Conservation (phyloP, 2,113 vertebrate species). For the Amphilophus citrinellus region DNA sequence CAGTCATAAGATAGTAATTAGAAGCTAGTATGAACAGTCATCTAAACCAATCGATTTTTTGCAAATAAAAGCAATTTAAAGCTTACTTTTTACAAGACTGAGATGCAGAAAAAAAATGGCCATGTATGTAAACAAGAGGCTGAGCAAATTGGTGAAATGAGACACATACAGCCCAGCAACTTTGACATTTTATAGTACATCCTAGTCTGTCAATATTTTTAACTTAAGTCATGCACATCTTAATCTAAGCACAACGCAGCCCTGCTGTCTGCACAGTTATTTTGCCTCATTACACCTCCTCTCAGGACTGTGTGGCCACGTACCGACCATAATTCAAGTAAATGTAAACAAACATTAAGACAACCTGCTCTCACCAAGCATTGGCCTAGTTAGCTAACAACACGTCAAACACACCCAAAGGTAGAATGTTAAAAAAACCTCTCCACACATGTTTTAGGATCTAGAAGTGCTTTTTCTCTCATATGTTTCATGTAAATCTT, state of each 20-base stretch:
- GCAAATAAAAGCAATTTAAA: background rate
- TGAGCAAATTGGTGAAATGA: background rate
- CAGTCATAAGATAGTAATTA: background rate
- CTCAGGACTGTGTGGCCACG: background rate
- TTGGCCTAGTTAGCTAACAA: background rate
- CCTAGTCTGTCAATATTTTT: constrained; percentile 9
- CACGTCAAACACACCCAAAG: background rate
- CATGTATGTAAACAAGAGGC: background rate
- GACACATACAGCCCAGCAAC: background rate
- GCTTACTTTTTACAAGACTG: background rate
- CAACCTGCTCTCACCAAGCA: background rate
- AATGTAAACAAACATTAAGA: constrained; percentile 7
- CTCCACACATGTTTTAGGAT: background rate
- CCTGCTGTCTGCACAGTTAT: background rate
- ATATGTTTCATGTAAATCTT: background rate
- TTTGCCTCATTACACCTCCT: constrained; percentile 11
- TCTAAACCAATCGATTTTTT: background rate
- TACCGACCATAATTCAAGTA: constrained; percentile 12
- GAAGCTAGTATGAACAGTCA: background rate
- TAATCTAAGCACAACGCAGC: background rate
- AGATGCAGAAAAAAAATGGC: background rate
- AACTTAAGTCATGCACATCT: background rate
- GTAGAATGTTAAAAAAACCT: background rate
- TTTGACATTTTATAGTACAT: background rate
- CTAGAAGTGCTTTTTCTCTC: background rate